Evolutionary conservation across 2,113 vertebrate genomes (phyloP), one percentile per base, ranked within the genome.

Genomic region (Scartelaos histophorus): DNA sequence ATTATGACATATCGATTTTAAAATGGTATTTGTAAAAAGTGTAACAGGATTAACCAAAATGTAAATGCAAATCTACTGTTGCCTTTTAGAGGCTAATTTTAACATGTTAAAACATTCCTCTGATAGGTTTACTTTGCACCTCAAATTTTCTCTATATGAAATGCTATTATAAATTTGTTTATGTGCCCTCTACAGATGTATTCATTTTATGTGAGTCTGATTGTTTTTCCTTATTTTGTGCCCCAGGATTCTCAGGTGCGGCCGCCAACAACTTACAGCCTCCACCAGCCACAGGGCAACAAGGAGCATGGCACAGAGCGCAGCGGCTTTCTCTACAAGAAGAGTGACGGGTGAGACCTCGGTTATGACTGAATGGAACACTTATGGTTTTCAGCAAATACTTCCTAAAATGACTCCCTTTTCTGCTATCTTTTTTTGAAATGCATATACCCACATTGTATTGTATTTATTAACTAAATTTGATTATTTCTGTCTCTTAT

Each of bases 201-300:
- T 15, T 46, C 38, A 11, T 15, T 58, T 56, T 71, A 3, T 67
- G 7, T 61, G 4, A 53, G 75, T 45, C 61, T 76, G 13, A 56
- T 64, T 38, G 60, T 15, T 66, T 10, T 19, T 49, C 22, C 76
- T 1, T 22, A 1, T 60, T 10, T 66, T 76, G 5, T 38, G 16
- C 53, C 45, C 21, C 72, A 99, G 98, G 98, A 99, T 79, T 95
- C 96, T 6, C 98, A 98, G 84, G 88, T 96, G 77, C 94, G 97
- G 17, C 98, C 96, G 90, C 97, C 95, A 82, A 93, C 95, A 78
- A 94, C 96, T 35, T 98, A 99, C 81, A 99, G 97, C 88, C 92
- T 99, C 67, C 98, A 99, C 74, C 98, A 99, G 86, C 98, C 97
- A 13, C 98, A 99, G 92, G 98, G 98, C 34, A 99, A 99, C 93